Percentiles rank a stretch among this genome's conserved stretches.
phyloP scores from a whole-genome alignment of 2,888 invertebrate genomes.

The Apamea monoglypha region DNA sequence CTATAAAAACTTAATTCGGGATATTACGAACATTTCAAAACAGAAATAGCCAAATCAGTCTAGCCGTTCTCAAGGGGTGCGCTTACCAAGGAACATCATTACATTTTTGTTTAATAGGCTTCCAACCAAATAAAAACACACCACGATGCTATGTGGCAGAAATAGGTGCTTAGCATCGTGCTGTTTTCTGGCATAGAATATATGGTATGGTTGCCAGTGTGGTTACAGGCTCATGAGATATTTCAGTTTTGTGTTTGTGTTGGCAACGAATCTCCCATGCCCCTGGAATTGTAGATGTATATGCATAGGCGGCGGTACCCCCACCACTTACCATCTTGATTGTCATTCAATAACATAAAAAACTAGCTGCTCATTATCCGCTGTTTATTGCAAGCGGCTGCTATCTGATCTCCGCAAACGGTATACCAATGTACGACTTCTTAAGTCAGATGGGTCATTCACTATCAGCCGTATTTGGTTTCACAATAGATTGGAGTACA shows the following conservation, averaged over 20 bases:
- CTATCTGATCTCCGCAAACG: background rate
- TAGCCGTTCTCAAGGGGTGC: too few species aligned
- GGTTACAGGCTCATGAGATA: background rate
- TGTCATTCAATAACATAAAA: background rate
- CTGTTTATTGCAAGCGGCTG: background rate
- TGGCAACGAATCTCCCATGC: background rate
- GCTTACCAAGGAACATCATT: too few species aligned
- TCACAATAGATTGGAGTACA: conserved; percentile 29
- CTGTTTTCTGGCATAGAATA: too few species aligned
- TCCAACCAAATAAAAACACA: background rate
- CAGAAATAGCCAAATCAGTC: too few species aligned
- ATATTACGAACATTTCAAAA: too few species aligned
- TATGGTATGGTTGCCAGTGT: background rate
- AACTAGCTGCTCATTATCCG: background rate
- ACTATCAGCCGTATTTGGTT: conserved; percentile 20
- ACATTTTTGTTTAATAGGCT: too few species aligned
- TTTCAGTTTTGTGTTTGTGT: background rate
- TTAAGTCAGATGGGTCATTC: conserved; percentile 33
- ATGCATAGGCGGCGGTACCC: background rate
- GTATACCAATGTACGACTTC: background rate
- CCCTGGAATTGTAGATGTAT: background rate
- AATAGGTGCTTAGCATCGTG: too few species aligned
- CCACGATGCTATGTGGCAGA: too few species aligned
- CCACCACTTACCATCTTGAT: background rate
- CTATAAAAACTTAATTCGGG: too few species aligned